Evolutionary conservation across 2,797 vertebrate genomes (phyloP), one percentile per base, ranked within the genome.

Genomic region (Chelmon rostratus): DNA sequence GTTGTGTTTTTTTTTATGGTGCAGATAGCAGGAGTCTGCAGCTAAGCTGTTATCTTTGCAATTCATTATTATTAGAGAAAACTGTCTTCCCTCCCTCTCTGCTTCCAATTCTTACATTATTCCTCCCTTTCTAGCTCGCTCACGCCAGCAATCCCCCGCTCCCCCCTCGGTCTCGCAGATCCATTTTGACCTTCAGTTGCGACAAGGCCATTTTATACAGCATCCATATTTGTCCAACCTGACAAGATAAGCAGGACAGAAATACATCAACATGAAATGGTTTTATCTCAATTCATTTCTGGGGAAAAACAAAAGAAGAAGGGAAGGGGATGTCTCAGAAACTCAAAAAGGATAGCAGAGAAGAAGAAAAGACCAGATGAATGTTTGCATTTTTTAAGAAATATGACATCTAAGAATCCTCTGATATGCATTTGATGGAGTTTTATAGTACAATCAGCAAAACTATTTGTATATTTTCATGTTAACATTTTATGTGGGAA

Each of bases 111-210:
- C 42, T 42, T 63, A 85, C 50, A 76, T 82, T 62, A 81, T 67
- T 73, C 54, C 42, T 44, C 25, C 19, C 54, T 42, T 28, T 69
- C 40, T 52, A 40, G 33, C 28, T 49, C 21, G 42, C 46, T 47
- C 46, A 40, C 8, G 6, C 73, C 65, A 81, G 44, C 63, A 81
- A 21, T 71, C 61, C 59, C 69, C 25, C 6, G 1, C 7, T 44
- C 28, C 44, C 33, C 50, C 70, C 56, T 73, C 53, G 52, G 59
- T 28, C 75, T 78, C 82, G 83, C 83, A 82, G 79, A 91, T 93
- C 66, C 72, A 56, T 73, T 89, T 74, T 93, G 92, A 95, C 93
- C 93, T 95, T 94, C 91, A 94, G 73, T 70, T 56, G 47, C 50
- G 71, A 85, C 87, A 86, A 85, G 89, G 82, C 88, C 79, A 69